Base-by-base conservation (phyloP, 2,888 invertebrate genomes). In the Automeris io region DNA sequence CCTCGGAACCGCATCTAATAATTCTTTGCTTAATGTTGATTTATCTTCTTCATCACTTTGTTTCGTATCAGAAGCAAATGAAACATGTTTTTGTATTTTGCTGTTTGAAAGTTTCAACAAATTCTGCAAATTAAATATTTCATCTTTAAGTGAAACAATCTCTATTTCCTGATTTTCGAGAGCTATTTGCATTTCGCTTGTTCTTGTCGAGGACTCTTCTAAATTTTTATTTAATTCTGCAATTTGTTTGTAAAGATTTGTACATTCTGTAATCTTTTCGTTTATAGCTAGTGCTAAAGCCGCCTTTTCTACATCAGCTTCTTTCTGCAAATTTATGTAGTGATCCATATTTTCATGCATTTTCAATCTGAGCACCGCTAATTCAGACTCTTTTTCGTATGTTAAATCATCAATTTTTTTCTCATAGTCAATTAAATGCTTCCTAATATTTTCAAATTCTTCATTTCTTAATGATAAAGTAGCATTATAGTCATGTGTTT, bases 121-220 rank as follows among this genome's bases (percentile, higher is more conserved):
- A 33, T 65, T 59, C 40, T 75, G 70, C 43, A 85, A 63, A 47
- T 54, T 67, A n/a, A 60, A 50, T 43, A 93, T 73, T 57, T 92
- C 91, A 47, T 91, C 91, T 57, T 93, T 92, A 3, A 93, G 64
- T 4, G 91, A 90, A 4, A 93, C 91, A 49, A 94, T 92, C 71
- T 93, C 93, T 39, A 91, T 70, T 54, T 92, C 92, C 63, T 93
- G 93, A 35, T 87, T 89, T 58, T 92, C 91, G 35, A 94, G 76
- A 0, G 89, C 90, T 1, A 75, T 62, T 57, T 90, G 88, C 55
- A 91, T 70, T 58, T 92, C 91, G 0, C 64, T 54, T n/a, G 89
- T 51, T 57, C 88, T 90, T 22, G 67, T 77, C 5, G 87, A 74
- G 53, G 90, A 87, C 47, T 90, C 90, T 50, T 88, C 86, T 33